These are phyloP conservation scores for Anoplophora glabripennis DNA, from an alignment of 1,140 invertebrate genomes.

Conservation along the genomic window DNA sequence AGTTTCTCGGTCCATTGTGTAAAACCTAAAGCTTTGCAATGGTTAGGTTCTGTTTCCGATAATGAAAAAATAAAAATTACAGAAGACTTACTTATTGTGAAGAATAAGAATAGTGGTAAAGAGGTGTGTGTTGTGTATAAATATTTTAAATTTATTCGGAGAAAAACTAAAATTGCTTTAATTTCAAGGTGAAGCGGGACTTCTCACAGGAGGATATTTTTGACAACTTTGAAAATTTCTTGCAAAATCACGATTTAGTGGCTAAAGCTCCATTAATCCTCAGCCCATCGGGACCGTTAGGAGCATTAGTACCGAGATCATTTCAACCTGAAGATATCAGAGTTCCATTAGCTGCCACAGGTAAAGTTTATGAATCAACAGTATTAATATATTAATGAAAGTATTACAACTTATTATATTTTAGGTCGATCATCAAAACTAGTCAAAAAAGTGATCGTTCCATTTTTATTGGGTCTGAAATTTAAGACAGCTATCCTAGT, in stretches of 20 bases:
- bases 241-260: conserved; percentile 61
- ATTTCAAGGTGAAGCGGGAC: conserved; percentile 37
- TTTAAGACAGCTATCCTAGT: conserved; percentile 80
- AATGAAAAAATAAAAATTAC: conserved; percentile 70
- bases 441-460: conserved; percentile 78
- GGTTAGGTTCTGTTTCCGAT: conserved; percentile 63
- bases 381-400: neutral
- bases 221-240: conserved; percentile 62
- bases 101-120: conserved; percentile 53
- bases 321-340: conserved; percentile 65
- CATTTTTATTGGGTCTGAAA: conserved; percentile 79
- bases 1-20: conserved; percentile 66
- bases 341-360: conserved; percentile 59
- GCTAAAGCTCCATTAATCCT: conserved; percentile 63
- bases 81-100: conserved; percentile 67
- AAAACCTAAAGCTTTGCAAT: conserved; percentile 71
- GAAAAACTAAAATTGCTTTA: conserved; percentile 11
- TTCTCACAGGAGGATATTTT: conserved; percentile 50
- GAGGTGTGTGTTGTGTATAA: conserved; percentile 34
- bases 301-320: conserved; percentile 63
- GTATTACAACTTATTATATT: conserved; percentile 20
- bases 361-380: conserved; percentile 18
- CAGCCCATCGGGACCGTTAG: conserved; percentile 51
- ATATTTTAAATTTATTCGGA: conserved; percentile 1
- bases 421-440: conserved; percentile 57